Base-by-base conservation (phyloP, 2,888 invertebrate genomes). In the Philereme vetulata region DNA sequence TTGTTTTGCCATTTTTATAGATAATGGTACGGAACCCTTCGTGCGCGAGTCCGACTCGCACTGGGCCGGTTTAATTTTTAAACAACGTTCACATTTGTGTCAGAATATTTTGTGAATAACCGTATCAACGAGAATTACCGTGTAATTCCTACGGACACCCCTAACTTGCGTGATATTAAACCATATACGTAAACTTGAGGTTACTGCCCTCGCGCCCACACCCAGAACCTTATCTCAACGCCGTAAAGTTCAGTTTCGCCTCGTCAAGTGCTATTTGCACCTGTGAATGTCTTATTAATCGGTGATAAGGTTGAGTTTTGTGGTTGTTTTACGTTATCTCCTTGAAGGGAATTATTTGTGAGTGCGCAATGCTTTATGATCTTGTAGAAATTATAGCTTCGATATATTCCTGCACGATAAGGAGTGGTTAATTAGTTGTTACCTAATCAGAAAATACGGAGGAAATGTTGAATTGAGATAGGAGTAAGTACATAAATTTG, bases 151-250 rank as follows among this genome's bases (percentile, higher is more conserved):
- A 38, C 53, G 9, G 50, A 54, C 57, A 62, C 36, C 62, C 65
- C 63, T 64, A 60, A 33, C 57, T 64, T 52, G 64, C 68, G 66
- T 67, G 69, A 66, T 65, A 62, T 64, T 65, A 64, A 61, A 68
- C 68, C 72, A 70, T 72, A 67, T 64, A 71, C 57, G 67, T 62
- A 62, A 65, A 68, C 71, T 60, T 58, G 65, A 71, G 72, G 73
- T 72, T 66, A 65, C 66, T 73, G 71, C 70, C 70, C 72, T 64
- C 68, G 52, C 57, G 52, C 60, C 59, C 7, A 49, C 49, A 10
- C 36, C 43, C n/a, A 45, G 8, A 43, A 42, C 58, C 58, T 55
- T 62, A 58, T 58, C 51, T 10, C 55, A 48, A 40, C 34, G 51
- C 11, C n/a, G 43, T 62, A 58, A 58, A 58, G 58, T 58, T 5